Evolutionary conservation across 2,888 invertebrate species (phyloP), one percentile per base, ranked within the genome.

Genomic region (Drosophila nr. medialis): DNA sequence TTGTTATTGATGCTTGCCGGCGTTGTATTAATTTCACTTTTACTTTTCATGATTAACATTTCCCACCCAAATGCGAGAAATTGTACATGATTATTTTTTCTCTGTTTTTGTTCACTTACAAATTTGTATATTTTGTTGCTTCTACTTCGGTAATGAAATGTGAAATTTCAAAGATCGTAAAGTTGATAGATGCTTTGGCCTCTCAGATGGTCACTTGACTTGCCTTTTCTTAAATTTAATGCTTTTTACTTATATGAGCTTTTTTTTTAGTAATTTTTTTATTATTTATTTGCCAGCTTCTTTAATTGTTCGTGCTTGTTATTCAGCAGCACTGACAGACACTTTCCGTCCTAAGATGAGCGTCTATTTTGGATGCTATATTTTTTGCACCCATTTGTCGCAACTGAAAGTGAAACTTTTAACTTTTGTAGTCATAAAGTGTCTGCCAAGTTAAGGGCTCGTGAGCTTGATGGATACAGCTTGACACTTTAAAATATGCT

Each of bases 51-150:
- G 86, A 86, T 90, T 86, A 80, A 83, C 82, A 90, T 86, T 87
- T 87, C 90, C 90, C 90, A 90, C 86, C 86, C 90, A 88, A 86
- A 89, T 85, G 69, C 73, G 88, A 85, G 81, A 85, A 84, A 82
- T 78, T 76, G 74, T 78, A 85, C 87, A 89, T 89, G 86, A 84
- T 72, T 78, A 75, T 75, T 71, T 76, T 50, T 49, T 71, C 34
- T 50, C 21, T 42, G 29, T 71, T 66, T 61, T 75, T 80, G 77
- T 80, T 84, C 74, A 76, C 68, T 77, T 79, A 69, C 68, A 80
- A 77, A 83, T 75, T 77, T 77, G 76, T 89, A 80, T 69, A 58
- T 70, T 62, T 67, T 55, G 72, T 64, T 68, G 56, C 58, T 70
- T 38, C n/a, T 61, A 66, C n/a, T 61, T 59, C 63, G 62, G 79